Evolutionary conservation across 2,113 vertebrate genomes (phyloP), one percentile per base, ranked within the genome.

Genomic region (Lagopus muta): DNA sequence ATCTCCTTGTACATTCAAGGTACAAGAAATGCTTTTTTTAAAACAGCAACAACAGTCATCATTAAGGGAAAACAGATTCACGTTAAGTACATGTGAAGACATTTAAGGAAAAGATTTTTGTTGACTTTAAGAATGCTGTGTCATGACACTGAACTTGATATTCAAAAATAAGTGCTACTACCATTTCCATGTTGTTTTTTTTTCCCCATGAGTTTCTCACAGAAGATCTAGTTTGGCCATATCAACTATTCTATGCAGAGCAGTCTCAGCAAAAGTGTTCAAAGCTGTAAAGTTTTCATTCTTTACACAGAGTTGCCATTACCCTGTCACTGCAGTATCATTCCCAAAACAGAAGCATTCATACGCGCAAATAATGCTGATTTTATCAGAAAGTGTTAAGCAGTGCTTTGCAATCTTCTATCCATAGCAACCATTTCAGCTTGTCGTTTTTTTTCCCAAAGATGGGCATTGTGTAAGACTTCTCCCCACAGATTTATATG

Each of bases 361-460:
- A 7, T 52, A 6, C n/a, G 34, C 43, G 78, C 8, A 74, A 17
- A 30, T 25, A 77, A 77, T 27, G 54, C 27, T 30, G 14, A 28
- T 74, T 60, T 82, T 19, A 70, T 30, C 45, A 74, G 32, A 32
- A 55, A 74, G 40, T 13, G 19, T 36, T 65, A 32, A 65, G 48
- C 64, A 42, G n/a, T 38, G 58, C 34, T 45, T 24, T 73, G 78
- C 43, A 77, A 48, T 75, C 3, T 80, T 50, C 43, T 55, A 0
- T 0, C 27, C 48, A 15, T 0, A 61, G 17, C 32, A 36, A 43
- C 50, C 70, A 81, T 18, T 28, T 1, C 1, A 81, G 7, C 38
- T 62, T 4, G 0, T 8, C 72, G 57, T 20, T 85, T 30, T 60
- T n/a, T 65, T 61, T 9, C 9, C 9, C 71, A 58, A 77, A 50